Percentiles rank a stretch among this genome's conserved stretches.
Evolutionary conservation across 2,888 invertebrate genomes (phyloP).

Genomic region (Drosophila yooni): DNA sequence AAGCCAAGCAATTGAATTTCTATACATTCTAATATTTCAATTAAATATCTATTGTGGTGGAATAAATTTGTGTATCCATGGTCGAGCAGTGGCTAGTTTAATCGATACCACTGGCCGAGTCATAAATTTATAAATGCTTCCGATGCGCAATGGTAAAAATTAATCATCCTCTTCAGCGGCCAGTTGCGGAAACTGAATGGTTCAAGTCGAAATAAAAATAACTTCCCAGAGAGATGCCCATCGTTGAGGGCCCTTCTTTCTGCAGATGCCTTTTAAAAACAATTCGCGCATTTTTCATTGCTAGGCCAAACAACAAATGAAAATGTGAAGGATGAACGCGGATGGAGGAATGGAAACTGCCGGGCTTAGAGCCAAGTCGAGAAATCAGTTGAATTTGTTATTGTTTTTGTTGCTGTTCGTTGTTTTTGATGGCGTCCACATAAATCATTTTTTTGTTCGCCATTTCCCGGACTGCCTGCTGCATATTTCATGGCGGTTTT

Average conservation of each 20-base stretch:
- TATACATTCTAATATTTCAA: neutral
- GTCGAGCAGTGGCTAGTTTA: neutral
- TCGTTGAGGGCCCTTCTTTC: slow-evolving; percentile 1
- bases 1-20: slow-evolving; percentile 13
- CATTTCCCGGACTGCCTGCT: slow-evolving; percentile 63
- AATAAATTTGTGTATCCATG: neutral
- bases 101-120: neutral
- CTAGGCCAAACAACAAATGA: slow-evolving; percentile 44
- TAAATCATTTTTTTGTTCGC: slow-evolving; percentile 77
- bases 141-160: slow-evolving; percentile 3
- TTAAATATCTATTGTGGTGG: neutral
- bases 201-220: neutral
- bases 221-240: slow-evolving; percentile 2
- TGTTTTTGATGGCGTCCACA: slow-evolving; percentile 64
- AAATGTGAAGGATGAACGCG: slow-evolving; percentile 14
- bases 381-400: slow-evolving; percentile 76
- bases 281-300: slow-evolving; percentile 63
- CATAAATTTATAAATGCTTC: neutral
- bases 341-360: slow-evolving; percentile 1
- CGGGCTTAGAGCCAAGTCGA: slow-evolving; percentile 61
- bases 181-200: neutral
- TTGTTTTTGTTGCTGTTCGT: slow-evolving; percentile 40
- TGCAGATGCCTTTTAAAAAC: slow-evolving; percentile 40
- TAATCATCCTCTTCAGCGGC: slow-evolving; percentile 14
- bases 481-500: slow-evolving; percentile 75